These are phyloP conservation scores for Siniperca undulata DNA, from an alignment of 2,797 vertebrate genomes.

Conservation along the genomic window DNA sequence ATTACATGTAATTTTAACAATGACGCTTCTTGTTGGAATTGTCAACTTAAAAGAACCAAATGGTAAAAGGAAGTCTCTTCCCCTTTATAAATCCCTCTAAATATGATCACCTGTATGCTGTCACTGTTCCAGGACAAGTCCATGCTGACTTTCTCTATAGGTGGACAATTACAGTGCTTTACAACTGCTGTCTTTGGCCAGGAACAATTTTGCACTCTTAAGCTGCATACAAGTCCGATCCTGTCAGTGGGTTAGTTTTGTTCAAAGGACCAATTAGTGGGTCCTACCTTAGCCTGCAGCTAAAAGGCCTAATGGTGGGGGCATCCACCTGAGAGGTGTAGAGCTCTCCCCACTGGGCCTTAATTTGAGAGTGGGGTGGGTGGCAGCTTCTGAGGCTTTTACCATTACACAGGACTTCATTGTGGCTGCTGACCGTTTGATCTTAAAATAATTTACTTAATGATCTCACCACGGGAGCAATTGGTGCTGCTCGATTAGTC, in stretches of 20 bases:
- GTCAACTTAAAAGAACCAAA: slow-evolving; percentile 11
- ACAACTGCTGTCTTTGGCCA: slow-evolving; percentile 88
- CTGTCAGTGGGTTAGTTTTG: slow-evolving; percentile 98
- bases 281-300: slow-evolving; percentile 98
- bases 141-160: slow-evolving; percentile 81
- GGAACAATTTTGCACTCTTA: slow-evolving; percentile 91
- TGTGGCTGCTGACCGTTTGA: slow-evolving; percentile 99
- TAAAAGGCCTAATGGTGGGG: slow-evolving; percentile 95
- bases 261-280: slow-evolving; percentile 99
- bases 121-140: slow-evolving; percentile 84
- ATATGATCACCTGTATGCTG: slow-evolving; percentile 53
- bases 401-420: slow-evolving; percentile 98
- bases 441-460: slow-evolving; percentile 99
- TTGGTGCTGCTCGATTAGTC: slow-evolving; percentile 97
- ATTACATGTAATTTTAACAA: neutral
- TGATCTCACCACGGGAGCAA: slow-evolving; percentile 99
- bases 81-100: neutral
- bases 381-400: slow-evolving; percentile 95
- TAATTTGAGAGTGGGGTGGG: slow-evolving; percentile 93
- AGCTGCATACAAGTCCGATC: slow-evolving; percentile 94
- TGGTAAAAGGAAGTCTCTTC: neutral
- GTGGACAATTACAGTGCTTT: slow-evolving; percentile 77
- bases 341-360: slow-evolving; percentile 94
- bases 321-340: slow-evolving; percentile 94
- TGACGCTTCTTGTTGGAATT: slow-evolving; percentile 2